Evolutionary conservation across 2,888 invertebrate species (phyloP).

Genomic region (Phragmatobia fuliginosa): DNA sequence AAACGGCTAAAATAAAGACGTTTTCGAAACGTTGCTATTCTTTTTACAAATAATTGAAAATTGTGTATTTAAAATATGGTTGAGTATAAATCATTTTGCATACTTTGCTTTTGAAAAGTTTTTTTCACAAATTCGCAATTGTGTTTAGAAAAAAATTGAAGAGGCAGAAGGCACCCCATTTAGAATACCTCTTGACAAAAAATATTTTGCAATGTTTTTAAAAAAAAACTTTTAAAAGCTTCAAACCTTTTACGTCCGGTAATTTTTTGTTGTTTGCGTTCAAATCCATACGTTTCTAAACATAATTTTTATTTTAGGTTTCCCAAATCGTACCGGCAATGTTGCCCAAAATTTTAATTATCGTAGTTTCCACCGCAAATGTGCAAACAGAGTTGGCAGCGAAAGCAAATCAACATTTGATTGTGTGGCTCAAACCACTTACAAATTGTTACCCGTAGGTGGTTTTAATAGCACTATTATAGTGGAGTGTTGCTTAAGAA

Average conservation of each 20-base stretch:
- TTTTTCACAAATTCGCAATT: neutral
- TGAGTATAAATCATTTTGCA: neutral
- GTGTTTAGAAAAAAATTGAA: neutral
- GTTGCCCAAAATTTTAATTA: slow-evolving; percentile 46
- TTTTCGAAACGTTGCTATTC: neutral
- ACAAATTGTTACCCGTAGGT: slow-evolving; percentile 85
- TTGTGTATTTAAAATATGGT: neutral
- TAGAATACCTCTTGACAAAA: neutral
- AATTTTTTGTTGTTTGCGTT: neutral
- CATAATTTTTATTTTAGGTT: neutral
- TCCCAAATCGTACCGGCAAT: slow-evolving; percentile 27
- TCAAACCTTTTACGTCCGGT: neutral
- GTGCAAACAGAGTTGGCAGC: slow-evolving; percentile 80
- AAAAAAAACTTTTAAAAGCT: too few relatives aligned
- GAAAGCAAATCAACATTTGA: slow-evolving; percentile 83
- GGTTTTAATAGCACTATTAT: slow-evolving; percentile 83
- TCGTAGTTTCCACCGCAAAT: slow-evolving; percentile 76
- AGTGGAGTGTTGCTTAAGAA: slow-evolving; percentile 79
- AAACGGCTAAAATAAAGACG: neutral
- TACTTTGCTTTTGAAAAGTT: neutral
- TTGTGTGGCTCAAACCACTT: slow-evolving; percentile 81
- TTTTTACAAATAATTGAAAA: neutral
- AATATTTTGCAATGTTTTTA: too few relatives aligned
- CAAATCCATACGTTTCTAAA: neutral
- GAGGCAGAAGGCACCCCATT: neutral